Evolutionary conservation across 2,113 vertebrate species (phyloP), one percentile per base, ranked within the genome.

Genomic region (Chlorodrepanis virens): DNA sequence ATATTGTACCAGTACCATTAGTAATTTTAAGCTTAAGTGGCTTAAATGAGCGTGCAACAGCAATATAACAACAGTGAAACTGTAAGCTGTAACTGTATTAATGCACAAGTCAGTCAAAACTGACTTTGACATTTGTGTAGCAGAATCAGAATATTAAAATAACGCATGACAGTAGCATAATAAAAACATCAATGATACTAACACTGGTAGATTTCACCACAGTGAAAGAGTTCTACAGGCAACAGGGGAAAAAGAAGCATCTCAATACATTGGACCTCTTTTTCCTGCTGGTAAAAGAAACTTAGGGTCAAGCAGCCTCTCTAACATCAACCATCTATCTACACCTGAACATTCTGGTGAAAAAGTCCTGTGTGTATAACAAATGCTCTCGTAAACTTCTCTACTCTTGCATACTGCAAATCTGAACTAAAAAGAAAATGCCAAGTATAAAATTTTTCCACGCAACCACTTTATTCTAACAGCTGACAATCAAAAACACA

Each of bases 401-500:
- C 15, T 47, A 25, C 14, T 27, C 21, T 59, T 31, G 15, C 24
- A 35, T 10, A 39, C 35, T 40, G 24, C 21, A 91, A 70, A 70
- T 70, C 40, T 54, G 27, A 93, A 77, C 15, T 42, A 50, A 79
- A 69, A 78, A 72, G 16, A 80, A 88, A 93, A 90, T 31, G 15
- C 13, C 28, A 75, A 83, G 39, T 33, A 45, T 23, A 69, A 59
- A 12, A 37, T 81, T 70, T 93, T 86, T 59, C 35, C 18, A 86
- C 52, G 57, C 64, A 87, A 19, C 5, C 11, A 44, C 61, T 90
- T 77, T 42, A 35, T 91, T 88, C 33, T 63, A 92, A 85, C 27
- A 89, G 16, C 79, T 93, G 85, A 94, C 82, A 92, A 75, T 96
- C 79, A 83, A 87, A 96, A 86, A 7, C 71, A 75, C 76, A 74